These are phyloP conservation scores for Mesocricetus auratus DNA, from an alignment of 2,113 vertebrate species.

Conservation along the genomic window DNA sequence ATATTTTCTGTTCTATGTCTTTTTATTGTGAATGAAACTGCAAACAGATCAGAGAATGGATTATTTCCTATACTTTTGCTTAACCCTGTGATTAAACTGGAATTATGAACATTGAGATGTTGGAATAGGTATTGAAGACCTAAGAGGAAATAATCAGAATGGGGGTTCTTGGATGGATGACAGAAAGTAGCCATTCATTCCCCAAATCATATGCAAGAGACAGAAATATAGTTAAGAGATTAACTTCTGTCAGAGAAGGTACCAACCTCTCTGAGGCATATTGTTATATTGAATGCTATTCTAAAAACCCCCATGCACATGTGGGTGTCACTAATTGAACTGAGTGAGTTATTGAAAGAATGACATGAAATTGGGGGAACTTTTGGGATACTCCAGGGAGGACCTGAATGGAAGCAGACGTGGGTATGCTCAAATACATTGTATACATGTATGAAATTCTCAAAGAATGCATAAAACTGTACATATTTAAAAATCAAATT, in stretches of 20 bases:
- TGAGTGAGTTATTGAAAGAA: background rate
- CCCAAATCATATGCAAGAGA: background rate
- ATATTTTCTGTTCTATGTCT: background rate
- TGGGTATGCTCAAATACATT: background rate
- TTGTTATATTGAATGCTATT: background rate
- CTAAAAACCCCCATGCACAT: background rate
- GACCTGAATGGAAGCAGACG: too few relatives aligned
- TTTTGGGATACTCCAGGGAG: background rate
- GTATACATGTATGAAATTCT: background rate
- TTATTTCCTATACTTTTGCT: background rate
- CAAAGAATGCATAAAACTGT: background rate
- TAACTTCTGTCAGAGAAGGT: slow-evolving; percentile 44
- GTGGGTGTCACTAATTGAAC: background rate
- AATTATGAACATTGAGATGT: background rate
- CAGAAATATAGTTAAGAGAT: background rate
- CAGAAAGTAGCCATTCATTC: background rate
- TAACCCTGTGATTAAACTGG: background rate
- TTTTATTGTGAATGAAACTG: background rate
- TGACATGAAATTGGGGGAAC: background rate
- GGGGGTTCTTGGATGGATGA: background rate
- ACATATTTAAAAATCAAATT: background rate
- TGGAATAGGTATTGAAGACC: background rate
- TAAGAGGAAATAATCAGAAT: background rate
- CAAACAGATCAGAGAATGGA: background rate
- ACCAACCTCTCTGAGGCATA: background rate